These are phyloP conservation scores for Oophaga sylvatica DNA, from an alignment of 2,797 vertebrate species.

Conservation along the genomic window DNA sequence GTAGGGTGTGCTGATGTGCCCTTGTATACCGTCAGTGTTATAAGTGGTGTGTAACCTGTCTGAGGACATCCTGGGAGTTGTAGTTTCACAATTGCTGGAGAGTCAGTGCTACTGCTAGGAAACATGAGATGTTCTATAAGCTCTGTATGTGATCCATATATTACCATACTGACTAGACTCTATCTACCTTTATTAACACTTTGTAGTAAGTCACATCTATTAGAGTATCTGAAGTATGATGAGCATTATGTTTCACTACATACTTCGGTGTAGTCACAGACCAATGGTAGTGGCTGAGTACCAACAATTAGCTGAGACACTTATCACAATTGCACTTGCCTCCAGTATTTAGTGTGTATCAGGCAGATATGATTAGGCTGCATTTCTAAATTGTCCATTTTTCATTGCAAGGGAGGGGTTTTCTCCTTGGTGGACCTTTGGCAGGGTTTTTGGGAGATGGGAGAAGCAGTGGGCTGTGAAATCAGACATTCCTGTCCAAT, in stretches of 20 bases:
- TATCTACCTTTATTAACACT: neutral
- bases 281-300: neutral
- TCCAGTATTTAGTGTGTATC: neutral
- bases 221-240: neutral
- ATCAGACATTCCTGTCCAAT: conserved; percentile 91
- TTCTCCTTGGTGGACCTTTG: conserved; percentile 68
- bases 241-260: neutral
- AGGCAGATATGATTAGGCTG: conserved; percentile 47
- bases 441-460: conserved; percentile 74
- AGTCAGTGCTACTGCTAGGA: neutral
- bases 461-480: conserved; percentile 85
- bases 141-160: neutral
- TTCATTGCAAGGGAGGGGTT: conserved; percentile 67
- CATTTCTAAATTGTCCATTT: conserved; percentile 58
- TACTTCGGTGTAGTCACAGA: neutral
- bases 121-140: neutral
- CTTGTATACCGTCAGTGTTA: neutral
- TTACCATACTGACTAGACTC: neutral
- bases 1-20: too few species aligned
- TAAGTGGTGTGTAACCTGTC: neutral
- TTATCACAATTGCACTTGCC: neutral
- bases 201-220: neutral
- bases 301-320: neutral
- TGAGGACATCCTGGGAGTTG: neutral
- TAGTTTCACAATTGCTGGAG: neutral